Conservation (phyloP, 2,888 invertebrate genomes). For the Lithophane ornitopus region DNA sequence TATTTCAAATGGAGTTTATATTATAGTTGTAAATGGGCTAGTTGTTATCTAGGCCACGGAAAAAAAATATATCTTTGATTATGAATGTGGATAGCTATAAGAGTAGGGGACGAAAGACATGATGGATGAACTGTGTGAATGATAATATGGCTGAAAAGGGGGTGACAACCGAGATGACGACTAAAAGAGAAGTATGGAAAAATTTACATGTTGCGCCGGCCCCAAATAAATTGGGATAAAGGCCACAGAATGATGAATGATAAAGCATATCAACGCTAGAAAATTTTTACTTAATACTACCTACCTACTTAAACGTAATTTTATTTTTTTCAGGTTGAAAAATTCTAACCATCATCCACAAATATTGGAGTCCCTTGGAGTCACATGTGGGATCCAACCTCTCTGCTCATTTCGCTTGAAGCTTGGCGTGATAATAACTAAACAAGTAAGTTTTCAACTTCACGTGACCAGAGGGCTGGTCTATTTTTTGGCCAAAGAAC, state of each 20-base stretch:
- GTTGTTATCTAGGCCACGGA: no score
- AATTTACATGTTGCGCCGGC: neutral
- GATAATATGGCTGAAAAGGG: neutral
- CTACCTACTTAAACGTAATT: neutral
- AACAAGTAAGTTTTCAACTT: constrained; percentile 36
- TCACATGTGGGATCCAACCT: constrained; percentile 22
- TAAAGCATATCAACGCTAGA: neutral
- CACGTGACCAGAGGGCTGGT: no score
- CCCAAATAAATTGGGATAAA: neutral
- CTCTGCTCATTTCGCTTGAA: constrained; percentile 22
- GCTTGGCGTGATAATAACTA: constrained; percentile 30
- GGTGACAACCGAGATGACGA: neutral
- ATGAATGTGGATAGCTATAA: neutral
- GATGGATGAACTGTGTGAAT: neutral
- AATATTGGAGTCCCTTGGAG: neutral
- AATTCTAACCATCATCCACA: neutral
- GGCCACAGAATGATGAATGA: neutral
- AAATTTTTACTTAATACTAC: neutral
- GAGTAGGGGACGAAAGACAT: neutral
- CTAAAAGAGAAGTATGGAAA: neutral
- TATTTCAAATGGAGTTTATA: no score
- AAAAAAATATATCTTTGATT: neutral
- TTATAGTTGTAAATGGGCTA: neutral
- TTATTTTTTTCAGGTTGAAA: constrained; percentile 31
- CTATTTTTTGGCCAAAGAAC: no score